These are phyloP conservation scores for Propithecus coquereli DNA, from an alignment of 2,113 vertebrate species.

Conservation along the genomic window DNA sequence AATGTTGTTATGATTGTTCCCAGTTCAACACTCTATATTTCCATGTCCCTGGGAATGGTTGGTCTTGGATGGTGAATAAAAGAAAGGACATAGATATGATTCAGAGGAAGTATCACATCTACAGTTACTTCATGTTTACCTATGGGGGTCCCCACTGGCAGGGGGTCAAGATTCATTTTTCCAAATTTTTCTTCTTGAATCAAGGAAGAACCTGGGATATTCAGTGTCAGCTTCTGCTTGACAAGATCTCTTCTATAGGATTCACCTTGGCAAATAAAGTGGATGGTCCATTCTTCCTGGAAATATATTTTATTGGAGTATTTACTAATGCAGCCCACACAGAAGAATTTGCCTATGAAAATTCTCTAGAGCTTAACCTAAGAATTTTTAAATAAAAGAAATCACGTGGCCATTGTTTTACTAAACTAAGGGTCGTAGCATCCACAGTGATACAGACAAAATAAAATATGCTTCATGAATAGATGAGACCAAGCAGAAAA, in stretches of 20 bases:
- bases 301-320: slow-evolving; percentile 92
- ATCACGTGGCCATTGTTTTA: background rate
- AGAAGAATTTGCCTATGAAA: slow-evolving; percentile 94
- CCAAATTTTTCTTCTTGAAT: slow-evolving; percentile 93
- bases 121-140: slow-evolving; percentile 95
- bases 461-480: background rate
- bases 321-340: slow-evolving; percentile 84
- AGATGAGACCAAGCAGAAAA: too few relatives aligned
- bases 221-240: slow-evolving; percentile 86
- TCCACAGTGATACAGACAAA: background rate
- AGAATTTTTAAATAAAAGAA: slow-evolving; percentile 54
- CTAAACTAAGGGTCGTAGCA: background rate
- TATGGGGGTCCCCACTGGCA: slow-evolving; percentile 97
- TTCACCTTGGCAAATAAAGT: slow-evolving; percentile 93
- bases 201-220: slow-evolving; percentile 91
- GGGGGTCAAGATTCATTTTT: slow-evolving; percentile 85
- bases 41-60: slow-evolving; percentile 93
- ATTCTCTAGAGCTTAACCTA: slow-evolving; percentile 83
- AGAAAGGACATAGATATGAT: slow-evolving; percentile 85
- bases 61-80: slow-evolving; percentile 96
- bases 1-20: slow-evolving; percentile 88
- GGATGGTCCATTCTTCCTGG: slow-evolving; percentile 93
- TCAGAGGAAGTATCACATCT: slow-evolving; percentile 90
- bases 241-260: slow-evolving; percentile 92
- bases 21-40: slow-evolving; percentile 93